Evolutionary conservation across 2,888 invertebrate species (phyloP).

Genomic region (Alentia gelatinosa): DNA sequence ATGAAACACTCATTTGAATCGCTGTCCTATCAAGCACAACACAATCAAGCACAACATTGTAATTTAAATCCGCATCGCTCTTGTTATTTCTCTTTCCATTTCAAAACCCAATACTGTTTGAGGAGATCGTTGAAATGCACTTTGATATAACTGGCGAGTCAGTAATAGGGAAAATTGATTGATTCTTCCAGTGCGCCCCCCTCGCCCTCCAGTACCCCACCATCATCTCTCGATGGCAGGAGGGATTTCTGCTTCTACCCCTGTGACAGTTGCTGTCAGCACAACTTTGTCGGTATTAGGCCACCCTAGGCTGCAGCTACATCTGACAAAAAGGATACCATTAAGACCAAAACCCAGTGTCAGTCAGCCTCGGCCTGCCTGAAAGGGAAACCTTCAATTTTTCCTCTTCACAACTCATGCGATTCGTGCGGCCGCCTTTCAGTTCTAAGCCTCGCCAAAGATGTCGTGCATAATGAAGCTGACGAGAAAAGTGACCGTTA

Average conservation of each 20-base stretch:
- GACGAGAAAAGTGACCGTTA: not conserved
- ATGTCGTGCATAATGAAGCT: not conserved
- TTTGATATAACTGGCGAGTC: not conserved
- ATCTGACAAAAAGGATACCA: not conserved
- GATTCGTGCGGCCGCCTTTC: not conserved
- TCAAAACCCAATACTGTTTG: no score
- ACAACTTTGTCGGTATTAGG: not conserved
- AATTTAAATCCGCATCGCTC: no score
- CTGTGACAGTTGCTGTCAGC: not conserved
- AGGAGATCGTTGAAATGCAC: no score
- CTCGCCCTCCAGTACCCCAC: not conserved
- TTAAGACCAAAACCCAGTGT: conserved; percentile 12
- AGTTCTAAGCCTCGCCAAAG: not conserved
- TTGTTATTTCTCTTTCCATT: no score
- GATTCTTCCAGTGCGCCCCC: not conserved
- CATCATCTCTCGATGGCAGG: not conserved
- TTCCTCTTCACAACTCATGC: not conserved
- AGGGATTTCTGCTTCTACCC: not conserved
- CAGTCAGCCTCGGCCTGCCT: not conserved
- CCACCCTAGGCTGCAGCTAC: not conserved
- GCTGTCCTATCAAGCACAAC: no score
- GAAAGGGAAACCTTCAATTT: not conserved
- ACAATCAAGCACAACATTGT: no score
- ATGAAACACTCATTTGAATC: no score
- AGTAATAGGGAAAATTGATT: not conserved